Evolutionary conservation across 2,888 invertebrate genomes (phyloP), one percentile per base, ranked within the genome.

Genomic region (Celastrina argiolus): DNA sequence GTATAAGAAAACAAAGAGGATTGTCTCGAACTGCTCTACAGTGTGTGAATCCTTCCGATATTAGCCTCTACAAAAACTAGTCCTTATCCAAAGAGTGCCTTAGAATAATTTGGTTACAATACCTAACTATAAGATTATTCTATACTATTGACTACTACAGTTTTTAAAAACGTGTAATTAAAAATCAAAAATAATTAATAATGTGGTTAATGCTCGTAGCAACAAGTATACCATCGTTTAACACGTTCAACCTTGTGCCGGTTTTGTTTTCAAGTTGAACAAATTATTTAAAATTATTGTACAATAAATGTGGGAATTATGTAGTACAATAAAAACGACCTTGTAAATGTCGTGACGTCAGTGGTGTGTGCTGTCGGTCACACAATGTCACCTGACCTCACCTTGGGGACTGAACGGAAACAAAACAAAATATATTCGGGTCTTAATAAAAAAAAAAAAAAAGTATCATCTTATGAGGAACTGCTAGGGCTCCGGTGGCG

Each of bases 301-400:
- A 28, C 28, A 28, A 31, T 16, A 58, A 58, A 31, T 58, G 31
- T 58, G 58, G 28, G 58, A 31, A 31, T 58, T 58, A 31, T 16
- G 16, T 51, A 51, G 41, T 12, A 58, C 58, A 58, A 31, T 58
- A 28, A 58, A 8, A 58, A 16, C 16, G 58, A 58, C 58, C 58
- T 58, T 58, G 58, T 18, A 16, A 58, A 10, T 31, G 28, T 31
- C 10, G 31, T 58, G 58, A 58, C 58, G 58, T 58, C 31, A 58
- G 10, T 58, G 16, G 16, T 10, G 45, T 45, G 18, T 10, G 41
- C n/a, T 74, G 79, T 84, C 87, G 88, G 88, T 87, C 88, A 80
- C 74, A 74, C 84, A 88, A 88, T 83, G 88, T 88, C 87, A 88
- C 85, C 87, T 80, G 56, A 26, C 56, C 26, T 56, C 56, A 56